phyloP scores from a whole-genome alignment of 2,113 vertebrate species.

The Paradoxurus hermaphroditus region DNA sequence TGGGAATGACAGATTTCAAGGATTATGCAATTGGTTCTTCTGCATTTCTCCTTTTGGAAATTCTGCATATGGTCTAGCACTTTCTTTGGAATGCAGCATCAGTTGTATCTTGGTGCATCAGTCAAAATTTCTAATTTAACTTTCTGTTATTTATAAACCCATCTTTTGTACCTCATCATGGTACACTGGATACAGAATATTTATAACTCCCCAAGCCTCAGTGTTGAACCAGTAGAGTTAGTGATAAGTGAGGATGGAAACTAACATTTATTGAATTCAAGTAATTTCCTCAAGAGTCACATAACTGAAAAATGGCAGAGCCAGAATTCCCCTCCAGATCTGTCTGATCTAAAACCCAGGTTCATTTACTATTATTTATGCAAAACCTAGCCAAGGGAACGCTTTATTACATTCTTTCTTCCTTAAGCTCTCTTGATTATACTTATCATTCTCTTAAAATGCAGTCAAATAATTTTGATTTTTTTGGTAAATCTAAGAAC shows the following conservation, averaged over 20 bases:
- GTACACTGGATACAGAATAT: not conserved
- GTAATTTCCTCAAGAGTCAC: conserved; percentile 40
- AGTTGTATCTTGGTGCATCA: not conserved
- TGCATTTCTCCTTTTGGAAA: conserved; percentile 43
- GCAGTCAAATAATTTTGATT: not conserved
- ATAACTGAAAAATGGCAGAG: not conserved
- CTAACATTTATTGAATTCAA: conserved; percentile 9
- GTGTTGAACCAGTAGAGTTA: not conserved
- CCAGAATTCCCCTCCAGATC: not conserved
- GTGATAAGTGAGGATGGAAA: not conserved
- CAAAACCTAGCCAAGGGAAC: conserved; percentile 17
- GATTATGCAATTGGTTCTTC: conserved; percentile 8
- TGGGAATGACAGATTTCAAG: conserved; percentile 48
- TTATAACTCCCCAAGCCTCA: not conserved
- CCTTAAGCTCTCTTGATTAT: conserved; percentile 12
- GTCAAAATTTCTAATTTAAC: conserved; percentile 39
- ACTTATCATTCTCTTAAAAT: conserved; percentile 36
- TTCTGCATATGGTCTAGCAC: conserved; percentile 7
- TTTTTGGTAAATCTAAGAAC: conserved; percentile 23
- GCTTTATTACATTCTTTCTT: conserved; percentile 16
- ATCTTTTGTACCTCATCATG: conserved; percentile 21
- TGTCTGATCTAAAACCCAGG: not conserved
- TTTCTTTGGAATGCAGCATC: not conserved
- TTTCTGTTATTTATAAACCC: conserved; percentile 32
- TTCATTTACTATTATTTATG: not conserved